These are phyloP conservation scores for Epizoanthus illoricatus DNA, from an alignment of 92 coral and sea anemone genomes.

Conservation along the genomic window DNA sequence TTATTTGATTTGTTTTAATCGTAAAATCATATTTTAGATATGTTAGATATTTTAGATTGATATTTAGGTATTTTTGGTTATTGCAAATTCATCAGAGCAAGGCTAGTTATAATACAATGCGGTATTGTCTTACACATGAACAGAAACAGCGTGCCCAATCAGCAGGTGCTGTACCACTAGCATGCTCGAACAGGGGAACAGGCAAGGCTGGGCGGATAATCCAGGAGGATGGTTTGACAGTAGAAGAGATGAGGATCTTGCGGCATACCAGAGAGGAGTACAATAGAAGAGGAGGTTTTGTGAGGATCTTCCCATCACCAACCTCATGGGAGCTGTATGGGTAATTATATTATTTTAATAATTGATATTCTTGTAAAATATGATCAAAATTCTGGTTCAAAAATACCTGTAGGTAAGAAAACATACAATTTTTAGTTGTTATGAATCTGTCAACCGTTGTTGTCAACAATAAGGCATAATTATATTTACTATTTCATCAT, in stretches of 20 bases:
- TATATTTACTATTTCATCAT: no score
- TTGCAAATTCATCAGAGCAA: neutral
- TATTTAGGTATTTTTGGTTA: no score
- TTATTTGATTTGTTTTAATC: no score
- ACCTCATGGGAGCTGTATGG: conserved; percentile 96
- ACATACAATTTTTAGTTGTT: no score
- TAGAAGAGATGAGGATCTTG: conserved; percentile 79
- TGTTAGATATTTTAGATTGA: no score
- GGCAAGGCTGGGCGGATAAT: conserved; percentile 19
- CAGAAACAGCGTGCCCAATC: conserved; percentile 92
- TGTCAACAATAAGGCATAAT: no score
- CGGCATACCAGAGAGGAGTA: conserved; percentile 87
- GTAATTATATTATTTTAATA: conserved; percentile 37
- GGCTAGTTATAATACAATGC: no score
- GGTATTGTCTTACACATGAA: neutral
- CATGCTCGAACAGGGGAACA: conserved; percentile 46
- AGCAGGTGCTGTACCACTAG: conserved; percentile 59
- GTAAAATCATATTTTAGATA: no score
- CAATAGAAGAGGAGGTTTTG: conserved; percentile 84
- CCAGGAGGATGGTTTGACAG: conserved; percentile 59
- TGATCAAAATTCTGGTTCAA: neutral
- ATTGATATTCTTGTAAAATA: neutral
- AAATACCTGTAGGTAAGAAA: no score
- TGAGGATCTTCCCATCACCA: conserved; percentile 88
- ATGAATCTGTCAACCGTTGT: no score